Percentiles rank a stretch among this genome's conserved stretches.
Evolutionary conservation across 2,113 vertebrate genomes (phyloP).

Genomic region (Toxostoma redivivum): DNA sequence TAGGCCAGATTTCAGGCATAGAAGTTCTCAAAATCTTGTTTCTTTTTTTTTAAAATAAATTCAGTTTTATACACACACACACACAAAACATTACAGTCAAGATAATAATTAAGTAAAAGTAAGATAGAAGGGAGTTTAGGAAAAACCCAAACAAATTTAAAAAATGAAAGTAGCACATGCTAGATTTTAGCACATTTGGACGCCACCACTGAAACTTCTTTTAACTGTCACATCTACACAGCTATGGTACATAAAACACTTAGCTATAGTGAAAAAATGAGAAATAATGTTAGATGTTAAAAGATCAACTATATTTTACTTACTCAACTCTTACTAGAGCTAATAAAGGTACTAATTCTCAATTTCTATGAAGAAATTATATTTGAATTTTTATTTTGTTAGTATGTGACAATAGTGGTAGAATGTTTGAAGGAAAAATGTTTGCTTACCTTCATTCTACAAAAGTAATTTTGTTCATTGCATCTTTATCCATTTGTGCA

Average conservation of each 20-base stretch:
- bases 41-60: background rate
- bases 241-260: background rate
- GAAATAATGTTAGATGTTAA: background rate
- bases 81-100: background rate
- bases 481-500: background rate
- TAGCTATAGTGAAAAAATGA: background rate
- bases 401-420: background rate
- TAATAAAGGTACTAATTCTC: slow-evolving; percentile 6
- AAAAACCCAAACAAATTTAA: background rate
- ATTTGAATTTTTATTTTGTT: background rate
- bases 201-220: background rate
- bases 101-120: background rate
- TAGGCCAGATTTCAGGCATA: background rate
- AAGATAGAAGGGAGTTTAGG: background rate
- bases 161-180: background rate
- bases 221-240: background rate
- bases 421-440: background rate
- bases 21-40: background rate
- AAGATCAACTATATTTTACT: background rate
- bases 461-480: background rate
- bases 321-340: background rate
- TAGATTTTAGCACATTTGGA: background rate
- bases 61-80: background rate
- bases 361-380: slow-evolving; percentile 1
- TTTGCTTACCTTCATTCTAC: background rate